Evolutionary conservation across 1,140 invertebrate species (phyloP), one percentile per base, ranked within the genome.

Genomic region (Drosophila sp.): DNA sequence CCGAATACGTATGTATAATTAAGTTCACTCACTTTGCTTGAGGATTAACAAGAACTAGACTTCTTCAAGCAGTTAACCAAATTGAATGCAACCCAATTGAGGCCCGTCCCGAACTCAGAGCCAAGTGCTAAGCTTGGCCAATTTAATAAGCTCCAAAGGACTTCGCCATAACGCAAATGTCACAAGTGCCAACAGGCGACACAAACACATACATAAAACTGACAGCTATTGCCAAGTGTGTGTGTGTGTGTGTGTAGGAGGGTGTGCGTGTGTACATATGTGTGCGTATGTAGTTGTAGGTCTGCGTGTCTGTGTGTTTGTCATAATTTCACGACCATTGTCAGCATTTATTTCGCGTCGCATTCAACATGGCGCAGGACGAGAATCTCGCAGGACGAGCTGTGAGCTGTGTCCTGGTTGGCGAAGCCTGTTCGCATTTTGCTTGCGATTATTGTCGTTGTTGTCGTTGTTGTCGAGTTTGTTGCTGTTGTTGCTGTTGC

Each of bases 261-360:
- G 50, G 8, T 36, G 16, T 66, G n/a, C 0, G 27, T 7, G 7
- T 56, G 8, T 36, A 13, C n/a, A n/a, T n/a, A n/a, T 56, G 8
- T 36, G 16, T 66, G n/a, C 0, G 27, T 7, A 6, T 56, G 8
- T 36, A 13, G 61, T 11, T 46, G 18, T 56, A 7, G 34, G 32
- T 66, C 29, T 29, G 29, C 29, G 18, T 57, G 48, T 64, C 34
- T 64, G 46, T 71, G 74, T 61, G 64, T 76, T 81, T 87, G 83
- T 87, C 83, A 87, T 87, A 87, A 89, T 89, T 89, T 89, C 83
- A 89, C 83, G 83, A 83, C 79, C 83, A 89, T 89, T 89, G 83
- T 89, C 83, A 89, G 82, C 78, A 72, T 79, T 89, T 87, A 82
- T 87, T 76, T 67, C 63, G 73, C 73, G 72, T 54, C 61, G 76